phyloP scores from a whole-genome alignment of 2,888 invertebrate genomes.

The Elgonia sp. region DNA sequence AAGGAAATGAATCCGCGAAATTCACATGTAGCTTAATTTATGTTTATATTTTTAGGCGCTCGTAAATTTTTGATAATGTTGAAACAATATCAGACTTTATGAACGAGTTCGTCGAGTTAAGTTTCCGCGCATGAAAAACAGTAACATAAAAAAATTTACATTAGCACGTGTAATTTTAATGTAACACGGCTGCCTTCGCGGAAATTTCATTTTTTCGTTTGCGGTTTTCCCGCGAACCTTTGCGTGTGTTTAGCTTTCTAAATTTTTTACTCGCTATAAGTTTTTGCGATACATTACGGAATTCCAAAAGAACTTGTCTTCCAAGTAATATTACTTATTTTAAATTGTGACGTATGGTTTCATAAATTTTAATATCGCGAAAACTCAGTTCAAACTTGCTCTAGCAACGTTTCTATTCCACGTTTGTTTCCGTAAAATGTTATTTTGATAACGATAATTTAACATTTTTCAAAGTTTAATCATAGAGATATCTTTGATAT shows the following conservation, averaged over 20 bases:
- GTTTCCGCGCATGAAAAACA: conserved; percentile 36
- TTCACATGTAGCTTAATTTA: conserved; percentile 58
- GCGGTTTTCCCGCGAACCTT: conserved; percentile 20
- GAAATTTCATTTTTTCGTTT: conserved; percentile 54
- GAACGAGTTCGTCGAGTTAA: conserved; percentile 54
- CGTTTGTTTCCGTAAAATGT: too few species aligned
- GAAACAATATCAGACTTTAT: conserved; percentile 67
- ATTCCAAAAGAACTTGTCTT: conserved; percentile 68
- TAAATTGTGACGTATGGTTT: conserved; percentile 70
- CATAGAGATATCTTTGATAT: too few species aligned
- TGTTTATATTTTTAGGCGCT: conserved; percentile 65
- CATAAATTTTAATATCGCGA: conserved; percentile 70
- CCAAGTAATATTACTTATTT: conserved; percentile 73
- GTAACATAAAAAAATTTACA: conserved; percentile 54
- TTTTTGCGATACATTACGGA: conserved; percentile 69
- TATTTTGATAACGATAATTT: too few species aligned
- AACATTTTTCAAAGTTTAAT: too few species aligned
- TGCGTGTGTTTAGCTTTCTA: conserved; percentile 48
- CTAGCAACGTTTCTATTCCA: conserved; percentile 28
- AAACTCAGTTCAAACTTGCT: conserved; percentile 52
- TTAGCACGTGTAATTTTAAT: conserved; percentile 65
- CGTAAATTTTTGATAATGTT: conserved; percentile 66
- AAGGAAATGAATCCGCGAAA: conserved; percentile 64
- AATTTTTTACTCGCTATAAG: conserved; percentile 56
- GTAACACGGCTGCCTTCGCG: conserved; percentile 48